Base-by-base conservation (phyloP, 2,888 invertebrate species). In the Allophyes oxyacanthae region DNA sequence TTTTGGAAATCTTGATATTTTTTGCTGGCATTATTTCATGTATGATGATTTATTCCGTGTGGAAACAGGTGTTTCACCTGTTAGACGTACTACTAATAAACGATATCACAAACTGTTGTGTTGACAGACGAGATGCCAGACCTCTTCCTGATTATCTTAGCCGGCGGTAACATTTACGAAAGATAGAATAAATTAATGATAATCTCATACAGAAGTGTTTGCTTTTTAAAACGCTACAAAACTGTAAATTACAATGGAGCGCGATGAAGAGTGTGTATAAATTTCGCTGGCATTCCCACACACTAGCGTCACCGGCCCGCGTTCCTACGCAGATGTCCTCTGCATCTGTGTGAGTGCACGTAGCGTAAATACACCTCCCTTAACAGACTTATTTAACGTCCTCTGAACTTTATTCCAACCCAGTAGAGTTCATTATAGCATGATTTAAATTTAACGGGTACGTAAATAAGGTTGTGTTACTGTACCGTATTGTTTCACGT, bases 401-500 rank as follows among this genome's bases (percentile, higher is more conserved):
- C 57, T 65, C 53, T 63, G 46, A 57, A 66, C 83, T 75, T 76
- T 91, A 79, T 77, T 30, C 0, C 45, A 0, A 60, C 13, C 30
- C 0, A 2, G 36, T 83, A 88, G 74, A 76, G 85, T 80, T 44
- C 37, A 75, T 60, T 72, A 66, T 73, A 49, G 73, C 36, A 30
- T 55, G 57, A 53, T 45, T 65, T 68, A 64, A 74, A 69, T 69
- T 60, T 56, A 59, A 67, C 59, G 77, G 69, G 77, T 82, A 85
- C 83, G 85, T 75, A 76, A 76, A 78, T 87, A 89, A 85, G 83
- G 83, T 88, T 88, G 92, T 88, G 81, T 86, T 85, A 83, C 88
- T 91, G 88, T 92, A 92, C 92, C 92, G 93, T 94, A 94, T 94
- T 94, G 93, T 94, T 93, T 91, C 92, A 91, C 90, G 92, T 92